phyloP scores from a whole-genome alignment of 2,113 vertebrate species.

The Phyllopteryx taeniolatus region DNA sequence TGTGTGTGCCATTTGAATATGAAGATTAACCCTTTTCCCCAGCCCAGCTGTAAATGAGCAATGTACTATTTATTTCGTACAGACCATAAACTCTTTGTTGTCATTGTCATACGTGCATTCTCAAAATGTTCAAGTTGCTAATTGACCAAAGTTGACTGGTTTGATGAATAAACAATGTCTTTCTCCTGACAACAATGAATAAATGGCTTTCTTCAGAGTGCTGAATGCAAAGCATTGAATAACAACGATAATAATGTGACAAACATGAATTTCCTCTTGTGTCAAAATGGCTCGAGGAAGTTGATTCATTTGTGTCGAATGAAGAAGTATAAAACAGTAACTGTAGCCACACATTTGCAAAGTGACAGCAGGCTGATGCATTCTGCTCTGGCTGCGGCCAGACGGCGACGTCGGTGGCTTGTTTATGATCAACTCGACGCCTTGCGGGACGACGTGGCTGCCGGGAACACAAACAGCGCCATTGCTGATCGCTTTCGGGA shows the following conservation, averaged over 20 bases:
- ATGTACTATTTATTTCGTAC: slow-evolving; percentile 81
- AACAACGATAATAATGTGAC: neutral
- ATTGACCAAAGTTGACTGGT: slow-evolving; percentile 83
- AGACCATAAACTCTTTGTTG: slow-evolving; percentile 68
- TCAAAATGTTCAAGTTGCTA: slow-evolving; percentile 78
- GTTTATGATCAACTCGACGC: neutral
- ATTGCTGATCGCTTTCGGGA: neutral
- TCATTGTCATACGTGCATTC: slow-evolving; percentile 75
- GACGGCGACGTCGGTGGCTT: neutral
- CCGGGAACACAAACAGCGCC: neutral
- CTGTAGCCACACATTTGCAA: neutral
- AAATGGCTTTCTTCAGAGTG: slow-evolving; percentile 61
- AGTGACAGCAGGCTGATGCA: neutral
- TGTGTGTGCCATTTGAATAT: slow-evolving; percentile 75
- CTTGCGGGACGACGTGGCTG: neutral
- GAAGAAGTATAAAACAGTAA: neutral
- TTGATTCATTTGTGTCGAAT: neutral
- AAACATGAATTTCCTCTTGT: neutral
- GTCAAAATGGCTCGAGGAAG: neutral
- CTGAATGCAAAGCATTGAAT: neutral
- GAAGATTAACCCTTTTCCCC: slow-evolving; percentile 71
- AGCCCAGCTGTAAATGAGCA: slow-evolving; percentile 77
- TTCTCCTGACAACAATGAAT: slow-evolving; percentile 78
- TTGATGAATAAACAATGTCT: slow-evolving; percentile 78
- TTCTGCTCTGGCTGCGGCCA: neutral